Percentiles rank a stretch among this genome's conserved stretches.
Conservation (phyloP, 2,888 invertebrate species). For the Pardosa pseudoannulata region DNA sequence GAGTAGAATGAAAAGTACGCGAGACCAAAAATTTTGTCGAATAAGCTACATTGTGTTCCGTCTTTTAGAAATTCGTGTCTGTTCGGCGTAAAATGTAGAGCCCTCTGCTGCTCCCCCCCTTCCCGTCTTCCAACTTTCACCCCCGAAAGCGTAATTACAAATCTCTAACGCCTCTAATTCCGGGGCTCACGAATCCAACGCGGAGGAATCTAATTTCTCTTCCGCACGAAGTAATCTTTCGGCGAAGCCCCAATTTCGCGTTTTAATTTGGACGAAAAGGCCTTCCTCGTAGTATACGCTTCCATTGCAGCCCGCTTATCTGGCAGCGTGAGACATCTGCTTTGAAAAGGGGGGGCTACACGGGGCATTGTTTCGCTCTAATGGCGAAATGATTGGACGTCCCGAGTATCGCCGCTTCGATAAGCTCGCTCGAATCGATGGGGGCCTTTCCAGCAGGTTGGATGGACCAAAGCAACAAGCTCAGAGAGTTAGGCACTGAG, state of each 20-base stretch:
- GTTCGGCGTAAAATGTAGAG: slow-evolving; percentile 14
- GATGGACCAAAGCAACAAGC: slow-evolving; percentile 46
- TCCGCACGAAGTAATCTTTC: slow-evolving; percentile 69
- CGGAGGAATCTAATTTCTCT: slow-evolving; percentile 68
- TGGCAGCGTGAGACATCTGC: slow-evolving; percentile 49
- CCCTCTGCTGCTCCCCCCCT: not conserved
- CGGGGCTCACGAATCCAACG: slow-evolving; percentile 51
- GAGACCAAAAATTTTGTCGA: slow-evolving; percentile 8
- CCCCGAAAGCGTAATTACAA: slow-evolving; percentile 61
- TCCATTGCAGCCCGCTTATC: slow-evolving; percentile 3
- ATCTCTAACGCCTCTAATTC: slow-evolving; percentile 68
- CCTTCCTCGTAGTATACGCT: no score
- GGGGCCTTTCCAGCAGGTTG: slow-evolving; percentile 37
- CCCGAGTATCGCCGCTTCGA: slow-evolving; percentile 26
- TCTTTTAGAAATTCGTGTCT: slow-evolving; percentile 14
- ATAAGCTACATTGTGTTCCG: slow-evolving; percentile 18
- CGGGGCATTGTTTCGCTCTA: slow-evolving; percentile 60
- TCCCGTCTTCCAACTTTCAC: not conserved
- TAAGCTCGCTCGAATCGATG: slow-evolving; percentile 43
- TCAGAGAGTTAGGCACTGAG: slow-evolving; percentile 11
- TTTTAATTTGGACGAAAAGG: slow-evolving; percentile 66
- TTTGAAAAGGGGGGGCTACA: slow-evolving; percentile 22
- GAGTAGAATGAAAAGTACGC: not conserved
- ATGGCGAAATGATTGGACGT: slow-evolving; percentile 67
- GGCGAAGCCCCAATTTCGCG: slow-evolving; percentile 62